These are phyloP conservation scores for Terebella lapidaria DNA, from an alignment of 2,888 invertebrate genomes.

Conservation along the genomic window DNA sequence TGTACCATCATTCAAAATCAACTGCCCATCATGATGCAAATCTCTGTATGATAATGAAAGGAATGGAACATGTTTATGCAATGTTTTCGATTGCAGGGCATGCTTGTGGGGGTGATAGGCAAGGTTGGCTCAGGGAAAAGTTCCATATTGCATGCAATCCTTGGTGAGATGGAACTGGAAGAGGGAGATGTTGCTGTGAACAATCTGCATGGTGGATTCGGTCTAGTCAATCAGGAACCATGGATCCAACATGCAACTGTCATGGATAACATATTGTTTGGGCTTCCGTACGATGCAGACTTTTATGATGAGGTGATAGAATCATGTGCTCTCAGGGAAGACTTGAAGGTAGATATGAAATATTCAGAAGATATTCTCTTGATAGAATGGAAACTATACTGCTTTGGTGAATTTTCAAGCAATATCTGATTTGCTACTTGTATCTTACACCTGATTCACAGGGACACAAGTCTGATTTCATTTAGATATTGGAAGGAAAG, in stretches of 20 bases:
- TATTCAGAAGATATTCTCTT: too few species aligned
- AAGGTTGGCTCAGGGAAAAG: constrained; percentile 89
- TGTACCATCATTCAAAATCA: too few species aligned
- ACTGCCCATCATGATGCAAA: too few species aligned
- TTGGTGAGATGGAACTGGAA: constrained; percentile 75
- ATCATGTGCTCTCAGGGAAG: constrained; percentile 76
- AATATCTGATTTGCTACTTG: too few species aligned
- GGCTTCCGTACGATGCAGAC: constrained; percentile 67
- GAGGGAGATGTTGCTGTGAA: constrained; percentile 57
- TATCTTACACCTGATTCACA: too few species aligned
- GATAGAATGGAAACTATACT: too few species aligned
- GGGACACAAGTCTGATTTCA: too few species aligned
- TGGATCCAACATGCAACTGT: constrained; percentile 91
- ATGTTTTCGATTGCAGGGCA: constrained; percentile 32
- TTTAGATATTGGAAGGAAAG: too few species aligned
- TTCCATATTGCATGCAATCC: constrained; percentile 74
- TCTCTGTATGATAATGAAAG: too few species aligned
- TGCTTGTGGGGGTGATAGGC: constrained; percentile 75
- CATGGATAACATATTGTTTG: constrained; percentile 90
- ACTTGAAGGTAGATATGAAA: constrained; percentile 57
- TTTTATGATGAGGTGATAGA: constrained; percentile 62
- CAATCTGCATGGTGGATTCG: constrained; percentile 35
- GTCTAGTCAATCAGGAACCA: constrained; percentile 72
- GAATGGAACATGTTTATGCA: too few species aligned
- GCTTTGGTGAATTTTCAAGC: too few species aligned